Conservation (phyloP, 2,113 vertebrate species). For the Scomber scombrus region DNA sequence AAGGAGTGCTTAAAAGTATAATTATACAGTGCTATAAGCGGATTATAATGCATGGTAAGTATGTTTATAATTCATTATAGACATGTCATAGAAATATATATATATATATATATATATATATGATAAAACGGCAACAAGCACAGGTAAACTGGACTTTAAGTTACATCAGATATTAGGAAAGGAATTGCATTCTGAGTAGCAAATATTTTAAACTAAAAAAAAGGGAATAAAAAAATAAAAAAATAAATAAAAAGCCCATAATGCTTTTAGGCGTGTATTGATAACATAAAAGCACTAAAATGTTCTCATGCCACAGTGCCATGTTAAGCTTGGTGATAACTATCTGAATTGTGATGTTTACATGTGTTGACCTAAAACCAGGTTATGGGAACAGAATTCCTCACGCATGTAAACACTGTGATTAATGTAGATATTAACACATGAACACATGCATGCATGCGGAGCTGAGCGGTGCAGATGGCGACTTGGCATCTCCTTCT, state of each 20-base stretch:
- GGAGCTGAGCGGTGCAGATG: constrained; percentile 42
- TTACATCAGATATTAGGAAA: background rate
- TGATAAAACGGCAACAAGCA: no score
- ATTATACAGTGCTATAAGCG: no score
- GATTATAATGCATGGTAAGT: no score
- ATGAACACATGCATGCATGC: constrained; percentile 22
- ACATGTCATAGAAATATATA: no score
- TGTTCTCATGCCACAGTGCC: constrained; percentile 13
- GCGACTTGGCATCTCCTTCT: constrained; percentile 54
- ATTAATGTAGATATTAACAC: constrained; percentile 56
- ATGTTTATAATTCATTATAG: no score
- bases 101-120: no score
- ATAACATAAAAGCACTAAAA: constrained; percentile 18
- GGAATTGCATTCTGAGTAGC: background rate
- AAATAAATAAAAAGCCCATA: no score
- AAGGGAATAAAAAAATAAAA: rapidly evolving
- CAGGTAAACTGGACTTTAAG: no score
- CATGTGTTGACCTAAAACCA: constrained; percentile 23
- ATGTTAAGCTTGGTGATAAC: constrained; percentile 46
- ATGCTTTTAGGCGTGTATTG: background rate
- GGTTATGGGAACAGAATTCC: constrained; percentile 30
- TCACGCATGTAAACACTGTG: constrained; percentile 47
- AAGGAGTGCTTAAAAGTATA: no score
- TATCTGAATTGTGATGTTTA: constrained; percentile 43
- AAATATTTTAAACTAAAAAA: background rate